Conservation (phyloP, 1,140 invertebrate species). For the Littorina saxatilis region DNA sequence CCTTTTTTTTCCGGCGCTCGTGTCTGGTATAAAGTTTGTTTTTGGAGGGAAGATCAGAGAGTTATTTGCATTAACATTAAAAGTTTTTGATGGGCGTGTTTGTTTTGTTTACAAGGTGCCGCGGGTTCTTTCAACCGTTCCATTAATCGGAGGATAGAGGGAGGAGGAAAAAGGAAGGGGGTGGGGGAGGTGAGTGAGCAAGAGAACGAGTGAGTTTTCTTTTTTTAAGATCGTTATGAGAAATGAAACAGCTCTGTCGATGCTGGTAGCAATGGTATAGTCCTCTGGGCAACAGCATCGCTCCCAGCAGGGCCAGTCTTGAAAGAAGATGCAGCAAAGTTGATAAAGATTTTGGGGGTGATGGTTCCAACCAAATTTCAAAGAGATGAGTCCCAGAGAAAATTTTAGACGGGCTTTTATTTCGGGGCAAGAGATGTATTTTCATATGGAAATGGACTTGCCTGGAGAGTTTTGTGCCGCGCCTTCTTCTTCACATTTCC, state of each 20-base stretch:
- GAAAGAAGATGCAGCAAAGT: background rate
- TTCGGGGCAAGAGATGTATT: too few species aligned
- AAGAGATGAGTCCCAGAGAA: too few species aligned
- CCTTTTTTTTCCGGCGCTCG: background rate
- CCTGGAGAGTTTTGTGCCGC: too few species aligned
- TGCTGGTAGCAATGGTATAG: background rate
- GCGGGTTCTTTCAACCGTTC: background rate
- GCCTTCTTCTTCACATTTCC: too few species aligned
- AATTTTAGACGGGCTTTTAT: too few species aligned
- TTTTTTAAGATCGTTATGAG: background rate
- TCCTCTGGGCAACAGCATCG: background rate
- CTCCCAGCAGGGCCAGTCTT: background rate
- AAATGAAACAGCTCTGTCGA: background rate
- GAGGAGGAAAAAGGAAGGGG: background rate
- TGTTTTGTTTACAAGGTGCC: conserved; percentile 33
- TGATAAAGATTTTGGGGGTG: background rate
- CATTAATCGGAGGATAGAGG: background rate
- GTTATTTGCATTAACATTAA: conserved; percentile 39
- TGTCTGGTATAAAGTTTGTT: conserved; percentile 24
- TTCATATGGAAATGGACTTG: too few species aligned
- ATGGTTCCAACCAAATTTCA: background rate
- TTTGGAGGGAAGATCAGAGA: conserved; percentile 23
- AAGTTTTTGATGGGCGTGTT: conserved; percentile 27
- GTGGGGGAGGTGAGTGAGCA: background rate
- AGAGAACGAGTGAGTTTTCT: background rate